Conservation (phyloP, 2,797 vertebrate species). For the Peromyscus attwateri region DNA sequence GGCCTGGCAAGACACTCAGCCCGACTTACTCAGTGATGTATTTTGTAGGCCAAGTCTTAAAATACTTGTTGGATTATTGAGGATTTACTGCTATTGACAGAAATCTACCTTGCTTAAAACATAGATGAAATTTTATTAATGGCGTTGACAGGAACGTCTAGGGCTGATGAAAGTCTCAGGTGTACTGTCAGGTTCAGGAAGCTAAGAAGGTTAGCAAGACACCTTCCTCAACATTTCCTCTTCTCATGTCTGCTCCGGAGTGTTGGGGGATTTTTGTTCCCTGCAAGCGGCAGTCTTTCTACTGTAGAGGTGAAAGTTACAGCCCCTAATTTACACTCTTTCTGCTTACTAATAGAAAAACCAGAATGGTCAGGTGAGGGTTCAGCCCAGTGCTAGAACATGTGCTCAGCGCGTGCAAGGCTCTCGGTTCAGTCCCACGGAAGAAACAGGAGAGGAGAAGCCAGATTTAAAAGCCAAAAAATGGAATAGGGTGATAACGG, state of each 20-base stretch:
- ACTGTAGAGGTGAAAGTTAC: neutral
- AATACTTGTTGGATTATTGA: constrained; percentile 25
- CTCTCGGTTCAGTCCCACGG: neutral
- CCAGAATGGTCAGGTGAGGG: neutral
- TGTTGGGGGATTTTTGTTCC: neutral
- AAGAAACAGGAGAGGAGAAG: neutral
- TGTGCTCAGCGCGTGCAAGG: too few species aligned
- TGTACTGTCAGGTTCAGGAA: neutral
- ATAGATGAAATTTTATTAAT: constrained; percentile 1
- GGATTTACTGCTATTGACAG: constrained; percentile 10
- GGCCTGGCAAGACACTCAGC: neutral
- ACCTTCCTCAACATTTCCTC: neutral
- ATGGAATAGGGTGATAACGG: neutral
- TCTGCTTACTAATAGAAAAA: constrained; percentile 12
- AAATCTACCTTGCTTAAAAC: constrained; percentile 39
- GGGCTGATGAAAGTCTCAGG: neutral
- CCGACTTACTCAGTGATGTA: constrained; percentile 31
- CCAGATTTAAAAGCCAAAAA: neutral
- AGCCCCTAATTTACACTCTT: neutral
- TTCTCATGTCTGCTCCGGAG: neutral
- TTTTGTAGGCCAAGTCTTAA: constrained; percentile 51
- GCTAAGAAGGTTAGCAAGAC: neutral
- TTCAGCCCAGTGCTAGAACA: too few species aligned
- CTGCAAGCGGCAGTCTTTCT: neutral
- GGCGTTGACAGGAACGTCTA: neutral